Conservation (phyloP, 2,113 vertebrate species). For the Morone chrysops region DNA sequence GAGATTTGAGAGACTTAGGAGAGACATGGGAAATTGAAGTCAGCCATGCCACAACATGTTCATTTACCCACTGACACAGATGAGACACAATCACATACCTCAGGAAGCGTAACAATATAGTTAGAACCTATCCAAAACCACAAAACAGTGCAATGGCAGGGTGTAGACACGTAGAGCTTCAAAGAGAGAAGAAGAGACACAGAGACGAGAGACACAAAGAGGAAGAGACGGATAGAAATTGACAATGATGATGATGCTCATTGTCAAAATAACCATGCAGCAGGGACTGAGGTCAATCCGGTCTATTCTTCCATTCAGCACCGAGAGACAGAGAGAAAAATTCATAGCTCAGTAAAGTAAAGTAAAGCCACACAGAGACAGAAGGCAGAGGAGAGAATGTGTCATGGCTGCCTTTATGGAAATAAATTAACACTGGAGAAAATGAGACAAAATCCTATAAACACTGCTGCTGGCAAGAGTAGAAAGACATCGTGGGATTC, state of each 20-base stretch:
- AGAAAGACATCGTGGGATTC: constrained; percentile 71
- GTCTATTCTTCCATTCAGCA: constrained; percentile 37
- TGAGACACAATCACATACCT: constrained; percentile 56
- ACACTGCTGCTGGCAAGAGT: constrained; percentile 75
- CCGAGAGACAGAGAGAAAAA: constrained; percentile 40
- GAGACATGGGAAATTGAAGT: constrained; percentile 66
- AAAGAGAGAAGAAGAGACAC: constrained; percentile 9
- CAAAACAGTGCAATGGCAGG: constrained; percentile 54
- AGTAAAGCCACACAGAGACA: constrained; percentile 69
- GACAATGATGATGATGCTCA: constrained; percentile 44
- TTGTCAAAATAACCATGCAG: constrained; percentile 52
- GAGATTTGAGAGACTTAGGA: constrained; percentile 59
- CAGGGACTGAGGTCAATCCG: constrained; percentile 35
- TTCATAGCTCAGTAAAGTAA: constrained; percentile 62
- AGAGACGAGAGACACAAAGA: constrained; percentile 5
- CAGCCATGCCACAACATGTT: constrained; percentile 57
- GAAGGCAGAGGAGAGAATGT: constrained; percentile 78
- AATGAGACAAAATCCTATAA: constrained; percentile 82
- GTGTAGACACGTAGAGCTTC: constrained; percentile 9
- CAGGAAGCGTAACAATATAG: constrained; percentile 49
- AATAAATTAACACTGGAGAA: constrained; percentile 82
- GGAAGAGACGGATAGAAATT: constrained; percentile 13
- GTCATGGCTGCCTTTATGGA: constrained; percentile 80
- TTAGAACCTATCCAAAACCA: constrained; percentile 54
- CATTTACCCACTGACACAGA: constrained; percentile 58